Percentiles rank a stretch among this genome's conserved stretches.
Conservation (phyloP, 2,888 invertebrate species). For the Slavum lentiscoides region DNA sequence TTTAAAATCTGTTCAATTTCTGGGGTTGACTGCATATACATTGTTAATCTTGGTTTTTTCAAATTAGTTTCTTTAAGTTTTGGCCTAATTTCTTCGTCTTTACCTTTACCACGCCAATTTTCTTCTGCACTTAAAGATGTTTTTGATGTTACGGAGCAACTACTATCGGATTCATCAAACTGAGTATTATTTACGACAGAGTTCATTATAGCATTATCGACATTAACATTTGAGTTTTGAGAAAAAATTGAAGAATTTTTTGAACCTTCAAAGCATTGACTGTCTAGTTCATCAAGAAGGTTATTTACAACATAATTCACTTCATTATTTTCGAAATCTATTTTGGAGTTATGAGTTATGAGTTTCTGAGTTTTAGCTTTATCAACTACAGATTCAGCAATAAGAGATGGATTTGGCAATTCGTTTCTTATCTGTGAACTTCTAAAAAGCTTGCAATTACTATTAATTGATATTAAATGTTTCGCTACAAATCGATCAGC, state of each 20-base stretch:
- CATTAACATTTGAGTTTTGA: no score
- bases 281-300: no score
- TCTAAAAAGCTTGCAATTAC: constrained; percentile 5
- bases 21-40: not conserved
- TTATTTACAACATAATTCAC: no score
- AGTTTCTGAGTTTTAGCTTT: no score
- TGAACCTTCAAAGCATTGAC: no score
- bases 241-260: no score
- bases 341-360: no score
- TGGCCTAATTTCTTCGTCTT: not conserved
- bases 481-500: not conserved
- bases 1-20: constrained; percentile 10
- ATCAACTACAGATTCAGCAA: no score
- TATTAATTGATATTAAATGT: constrained; percentile 1
- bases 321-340: no score
- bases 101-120: constrained; percentile 17
- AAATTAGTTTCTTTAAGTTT: not conserved
- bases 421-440: not conserved
- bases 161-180: not conserved
- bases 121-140: not conserved
- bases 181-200: no score
- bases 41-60: not conserved
- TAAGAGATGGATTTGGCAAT: no score
- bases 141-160: not conserved
- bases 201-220: no score